Evolutionary conservation across 2,888 invertebrate genomes (phyloP).

Genomic region (Holacanthella duospinosa): DNA sequence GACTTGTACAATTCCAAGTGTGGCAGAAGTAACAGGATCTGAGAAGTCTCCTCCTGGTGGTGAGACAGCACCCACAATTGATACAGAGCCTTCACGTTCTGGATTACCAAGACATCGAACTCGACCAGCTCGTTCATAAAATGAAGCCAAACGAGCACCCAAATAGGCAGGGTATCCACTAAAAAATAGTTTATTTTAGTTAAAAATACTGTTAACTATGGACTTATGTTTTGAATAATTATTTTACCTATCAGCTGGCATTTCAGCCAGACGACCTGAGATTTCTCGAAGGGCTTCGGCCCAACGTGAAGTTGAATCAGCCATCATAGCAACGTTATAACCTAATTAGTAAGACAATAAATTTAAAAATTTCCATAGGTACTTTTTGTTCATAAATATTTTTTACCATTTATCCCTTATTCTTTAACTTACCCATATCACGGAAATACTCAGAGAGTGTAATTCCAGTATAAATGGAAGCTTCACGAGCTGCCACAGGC

Average conservation of each 20-base stretch:
- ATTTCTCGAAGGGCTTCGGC: constrained; percentile 99
- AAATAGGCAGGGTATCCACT: constrained; percentile 97
- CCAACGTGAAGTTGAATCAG: constrained; percentile 99
- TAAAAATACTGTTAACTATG: not conserved
- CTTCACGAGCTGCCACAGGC: constrained; percentile 99
- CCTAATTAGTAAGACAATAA: constrained; percentile 51
- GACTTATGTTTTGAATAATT: not conserved
- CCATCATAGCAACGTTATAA: constrained; percentile 99
- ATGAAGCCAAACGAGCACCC: constrained; percentile 93
- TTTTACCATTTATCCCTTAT: too few relatives aligned
- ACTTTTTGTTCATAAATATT: too few relatives aligned
- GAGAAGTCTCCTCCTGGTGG: constrained; percentile 99
- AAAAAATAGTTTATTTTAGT: constrained; percentile 44
- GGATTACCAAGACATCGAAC: constrained; percentile 96
- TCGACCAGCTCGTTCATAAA: constrained; percentile 98
- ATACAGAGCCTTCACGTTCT: constrained; percentile 95
- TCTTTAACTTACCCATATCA: constrained; percentile 53
- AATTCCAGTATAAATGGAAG: constrained; percentile 99
- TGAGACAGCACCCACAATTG: constrained; percentile 98
- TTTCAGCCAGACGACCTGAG: constrained; percentile 97
- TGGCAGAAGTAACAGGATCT: constrained; percentile 98
- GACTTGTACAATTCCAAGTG: constrained; percentile 96
- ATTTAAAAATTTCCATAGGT: not conserved
- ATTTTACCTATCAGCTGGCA: constrained; percentile 75
- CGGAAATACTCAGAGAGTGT: constrained; percentile 98